These are phyloP conservation scores for Gerris buenoi DNA, from an alignment of 1,140 invertebrate species.

Conservation along the genomic window DNA sequence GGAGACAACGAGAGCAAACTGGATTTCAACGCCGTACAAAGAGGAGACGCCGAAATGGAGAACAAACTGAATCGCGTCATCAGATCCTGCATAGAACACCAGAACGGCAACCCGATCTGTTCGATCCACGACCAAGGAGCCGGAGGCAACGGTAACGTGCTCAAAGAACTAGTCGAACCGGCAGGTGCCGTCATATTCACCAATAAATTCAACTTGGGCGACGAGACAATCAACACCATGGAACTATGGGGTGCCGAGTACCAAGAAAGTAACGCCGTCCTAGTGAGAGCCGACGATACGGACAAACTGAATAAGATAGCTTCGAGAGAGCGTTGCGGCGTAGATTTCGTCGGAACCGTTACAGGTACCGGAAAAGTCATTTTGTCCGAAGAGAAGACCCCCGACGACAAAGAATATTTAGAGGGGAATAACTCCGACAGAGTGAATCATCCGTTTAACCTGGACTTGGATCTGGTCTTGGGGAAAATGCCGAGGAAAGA, in stretches of 20 bases:
- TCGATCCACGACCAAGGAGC: slow-evolving; percentile 94
- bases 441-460: slow-evolving; percentile 64
- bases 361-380: slow-evolving; percentile 71
- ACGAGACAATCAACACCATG: slow-evolving; percentile 80
- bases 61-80: slow-evolving; percentile 91
- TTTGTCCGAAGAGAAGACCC: slow-evolving; percentile 44
- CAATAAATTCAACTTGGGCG: slow-evolving; percentile 76
- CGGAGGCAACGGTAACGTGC: slow-evolving; percentile 92
- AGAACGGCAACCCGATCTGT: slow-evolving; percentile 71
- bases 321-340: slow-evolving; percentile 73
- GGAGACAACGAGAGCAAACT: slow-evolving; percentile 71
- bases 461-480: slow-evolving; percentile 77
- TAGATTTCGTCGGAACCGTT: slow-evolving; percentile 83
- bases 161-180: slow-evolving; percentile 92
- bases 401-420: slow-evolving; percentile 28
- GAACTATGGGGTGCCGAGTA: slow-evolving; percentile 98
- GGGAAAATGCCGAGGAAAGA: slow-evolving; percentile 68
- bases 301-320: slow-evolving; percentile 56
- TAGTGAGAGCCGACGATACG: slow-evolving; percentile 51
- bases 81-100: slow-evolving; percentile 73
- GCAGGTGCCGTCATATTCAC: slow-evolving; percentile 81
- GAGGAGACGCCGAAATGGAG: slow-evolving; percentile 97
- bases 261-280: slow-evolving; percentile 86
- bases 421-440: slow-evolving; percentile 24
- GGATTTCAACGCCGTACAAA: slow-evolving; percentile 91